Base-by-base conservation (phyloP, 2,797 vertebrate species). In the Pterois miles region DNA sequence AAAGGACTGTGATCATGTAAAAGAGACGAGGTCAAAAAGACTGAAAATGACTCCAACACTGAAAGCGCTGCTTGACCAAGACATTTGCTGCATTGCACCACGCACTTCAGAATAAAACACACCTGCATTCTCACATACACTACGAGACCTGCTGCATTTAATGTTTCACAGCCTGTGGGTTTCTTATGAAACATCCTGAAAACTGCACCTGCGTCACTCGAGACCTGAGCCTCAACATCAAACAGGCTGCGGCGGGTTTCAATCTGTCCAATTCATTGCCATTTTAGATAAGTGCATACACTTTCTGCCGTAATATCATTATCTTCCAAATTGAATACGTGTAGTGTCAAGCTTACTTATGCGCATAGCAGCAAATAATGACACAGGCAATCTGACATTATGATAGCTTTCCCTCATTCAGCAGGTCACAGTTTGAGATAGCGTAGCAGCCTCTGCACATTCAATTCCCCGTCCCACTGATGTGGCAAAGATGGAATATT, bases 401-500 rank as follows among this genome's bases (percentile, higher is more conserved):
- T 62, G 80, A 80, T 59, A 60, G 84, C 67, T 76, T 80, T 81
- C 66, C 46, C 80, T 89, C 73, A 65, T 83, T 86, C 82, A 29
- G 74, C 77, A 23, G 85, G 90, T 89, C 89, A 82, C 77, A 80
- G 66, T 78, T 29, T 73, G 71, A 87, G 76, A 85, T 58, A 56
- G 83, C 14, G 5, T 20, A 31, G 78, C 84, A 31, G 75, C 63
- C 67, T 58, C 65, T 25, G 46, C 84, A 67, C 72, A 82, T 89
- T 82, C 88, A 88, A 89, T 91, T 79, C 81, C 85, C 76, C 75
- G 1, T 88, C 72, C 40, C 58, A 82, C 83, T 88, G 88, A 91
- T 90, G 87, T 81, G 74, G 81, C 80, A 67, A 69, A 86, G 90
- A 91, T 87, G 82, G 83, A 91, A 91, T 87, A 90, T 90, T 91